Evolutionary conservation across 2,113 vertebrate species (phyloP), one percentile per base, ranked within the genome.

Genomic region (Brachypodius melanocephalos): DNA sequence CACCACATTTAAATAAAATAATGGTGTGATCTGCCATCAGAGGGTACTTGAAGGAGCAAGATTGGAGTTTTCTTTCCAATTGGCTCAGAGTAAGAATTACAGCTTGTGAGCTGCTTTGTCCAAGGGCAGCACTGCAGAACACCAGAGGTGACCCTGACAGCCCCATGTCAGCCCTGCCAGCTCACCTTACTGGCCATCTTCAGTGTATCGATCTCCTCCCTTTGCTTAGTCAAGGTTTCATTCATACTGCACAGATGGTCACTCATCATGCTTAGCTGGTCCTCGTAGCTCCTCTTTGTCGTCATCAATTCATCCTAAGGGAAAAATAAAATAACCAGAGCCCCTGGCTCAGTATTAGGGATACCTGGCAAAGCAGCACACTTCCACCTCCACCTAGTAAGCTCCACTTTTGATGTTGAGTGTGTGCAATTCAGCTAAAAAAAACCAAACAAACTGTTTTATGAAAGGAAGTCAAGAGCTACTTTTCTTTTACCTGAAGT

Each of bases 221-320:
- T 98, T 97, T 99, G 99, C 85, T 99, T 99, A 62, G 99, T 99
- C 94, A 99, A 94, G 2, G 99, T 99, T 98, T 99, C 99, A 8
- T 99, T 99, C 99, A 99, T 99, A 57, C 98, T 99, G 90, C 99
- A 99, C 88, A 99, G 98, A 85, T 99, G 99, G 94, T 99, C 99
- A n/a, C 99, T 99, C 99, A 99, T 99, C 99, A 99, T 99, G 90
- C 99, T 99, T 62, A 99, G 94, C 97, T 99, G 99, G 88, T 99
- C 99, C 95, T 99, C 99, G 0, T 99, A 99, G 97, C 99, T 99
- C 94, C 99, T 98, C 97, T 99, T 99, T 5, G 99, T 99, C 0
- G 99, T 99, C 52, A 98, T 98, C 95, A 99, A 95, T 72, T 99
- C 99, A 91, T 99, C 99, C 99, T 99, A 93, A 22, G n/a, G 16